phyloP scores from a whole-genome alignment of 2,888 invertebrate species.

The Acanthococcus lagerstroemiae region DNA sequence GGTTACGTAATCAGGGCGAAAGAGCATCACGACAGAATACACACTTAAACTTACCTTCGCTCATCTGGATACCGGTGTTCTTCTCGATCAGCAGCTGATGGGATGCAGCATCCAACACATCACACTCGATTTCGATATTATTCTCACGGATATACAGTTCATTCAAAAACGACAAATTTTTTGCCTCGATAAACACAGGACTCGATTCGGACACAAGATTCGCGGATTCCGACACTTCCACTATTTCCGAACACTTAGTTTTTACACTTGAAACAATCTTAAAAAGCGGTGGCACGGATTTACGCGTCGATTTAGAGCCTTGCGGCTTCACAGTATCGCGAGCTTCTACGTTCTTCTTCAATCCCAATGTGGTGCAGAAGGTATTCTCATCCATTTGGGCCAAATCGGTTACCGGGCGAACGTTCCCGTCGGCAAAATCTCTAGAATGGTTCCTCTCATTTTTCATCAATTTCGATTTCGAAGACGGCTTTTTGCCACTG shows the following conservation, averaged over 20 bases:
- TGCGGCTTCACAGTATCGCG: not conserved
- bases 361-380: conserved; percentile 16
- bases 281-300: conserved; percentile 5
- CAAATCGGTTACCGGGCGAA: conserved; percentile 11
- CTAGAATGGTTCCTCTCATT: not conserved
- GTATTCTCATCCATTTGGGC: conserved; percentile 25
- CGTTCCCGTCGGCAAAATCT: not conserved
- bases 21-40: too few species aligned
- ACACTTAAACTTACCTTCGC: conserved; percentile 14
- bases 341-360: conserved; percentile 9
- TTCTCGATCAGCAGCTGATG: conserved; percentile 4
- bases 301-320: not conserved
- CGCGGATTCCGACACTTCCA: not conserved
- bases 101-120: conserved; percentile 18
- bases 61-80: conserved; percentile 1
- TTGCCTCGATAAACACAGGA: conserved; percentile 22
- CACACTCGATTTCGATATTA: conserved; percentile 27
- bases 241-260: not conserved
- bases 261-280: conserved; percentile 12
- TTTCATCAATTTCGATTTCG: not conserved
- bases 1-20: too few species aligned
- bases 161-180: conserved; percentile 22
- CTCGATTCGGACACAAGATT: not conserved
- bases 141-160: conserved; percentile 24
- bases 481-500: conserved; percentile 8